Evolutionary conservation across 2,888 invertebrate genomes (phyloP).

Genomic region (Trissolcus brochymenae): DNA sequence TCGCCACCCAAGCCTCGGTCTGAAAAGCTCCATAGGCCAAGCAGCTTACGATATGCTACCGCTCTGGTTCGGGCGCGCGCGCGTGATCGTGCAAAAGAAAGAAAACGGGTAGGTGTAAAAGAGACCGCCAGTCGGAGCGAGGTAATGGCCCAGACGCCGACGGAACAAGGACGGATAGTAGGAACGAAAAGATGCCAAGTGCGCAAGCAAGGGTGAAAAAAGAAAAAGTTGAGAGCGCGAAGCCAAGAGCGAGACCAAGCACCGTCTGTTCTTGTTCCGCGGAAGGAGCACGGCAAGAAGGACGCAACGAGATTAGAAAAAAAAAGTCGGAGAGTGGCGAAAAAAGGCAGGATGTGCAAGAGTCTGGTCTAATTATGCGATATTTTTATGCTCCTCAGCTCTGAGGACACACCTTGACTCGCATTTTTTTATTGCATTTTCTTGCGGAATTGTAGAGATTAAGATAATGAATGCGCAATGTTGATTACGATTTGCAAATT

Average conservation of each 20-base stretch:
- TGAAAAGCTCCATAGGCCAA: constrained; percentile 64
- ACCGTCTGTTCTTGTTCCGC: constrained; percentile 36
- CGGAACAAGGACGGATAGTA: constrained; percentile 46
- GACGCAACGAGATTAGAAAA: constrained; percentile 48
- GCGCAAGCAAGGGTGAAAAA: constrained; percentile 57
- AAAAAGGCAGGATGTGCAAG: constrained; percentile 43
- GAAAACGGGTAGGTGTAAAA: constrained; percentile 54
- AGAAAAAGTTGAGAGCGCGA: constrained; percentile 36
- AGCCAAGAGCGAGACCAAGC: constrained; percentile 26
- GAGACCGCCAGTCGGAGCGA: constrained; percentile 51
- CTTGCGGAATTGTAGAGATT: too few species aligned
- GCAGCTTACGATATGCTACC: constrained; percentile 63
- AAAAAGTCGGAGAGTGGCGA: constrained; percentile 39
- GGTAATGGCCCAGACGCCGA: constrained; percentile 55
- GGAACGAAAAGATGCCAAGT: constrained; percentile 55
- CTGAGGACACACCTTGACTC: constrained; percentile 38
- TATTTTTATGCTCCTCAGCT: constrained; percentile 46
- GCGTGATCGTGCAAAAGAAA: constrained; percentile 57
- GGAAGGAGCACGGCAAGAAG: constrained; percentile 41
- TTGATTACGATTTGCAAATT: too few species aligned
- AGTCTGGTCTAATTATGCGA: constrained; percentile 43
- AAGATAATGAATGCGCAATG: too few species aligned
- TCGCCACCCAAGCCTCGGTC: constrained; percentile 47
- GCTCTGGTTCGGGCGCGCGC: constrained; percentile 59
- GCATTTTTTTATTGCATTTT: too few species aligned